Conservation (phyloP, 2,888 invertebrate species). For the Theretra japonica region DNA sequence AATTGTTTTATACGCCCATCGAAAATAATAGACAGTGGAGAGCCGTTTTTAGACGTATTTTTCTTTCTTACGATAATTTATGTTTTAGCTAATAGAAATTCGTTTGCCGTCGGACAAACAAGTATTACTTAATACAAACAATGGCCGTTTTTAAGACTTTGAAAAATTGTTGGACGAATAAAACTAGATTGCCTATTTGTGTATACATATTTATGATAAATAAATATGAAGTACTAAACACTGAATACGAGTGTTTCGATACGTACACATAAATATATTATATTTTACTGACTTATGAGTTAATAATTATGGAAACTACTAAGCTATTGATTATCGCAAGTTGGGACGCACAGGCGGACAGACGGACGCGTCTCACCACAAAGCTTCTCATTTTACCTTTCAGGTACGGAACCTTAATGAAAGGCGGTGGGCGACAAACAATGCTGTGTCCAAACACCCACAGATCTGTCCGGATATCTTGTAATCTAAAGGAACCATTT, state of each 20-base stretch:
- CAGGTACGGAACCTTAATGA: not conserved
- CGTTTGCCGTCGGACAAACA: not conserved
- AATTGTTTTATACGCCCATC: conserved; percentile 37
- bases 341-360: not conserved
- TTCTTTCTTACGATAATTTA: conserved; percentile 9
- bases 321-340: not conserved
- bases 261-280: too few relatives aligned
- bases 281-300: too few relatives aligned
- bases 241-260: too few relatives aligned
- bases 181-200: too few relatives aligned
- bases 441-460: conserved; percentile 18
- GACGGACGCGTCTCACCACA: conserved; percentile 2
- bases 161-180: too few relatives aligned
- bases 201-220: too few relatives aligned
- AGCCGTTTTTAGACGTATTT: not conserved
- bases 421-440: conserved; percentile 25
- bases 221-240: too few relatives aligned
- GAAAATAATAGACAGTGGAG: conserved; percentile 27
- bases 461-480: conserved; percentile 13
- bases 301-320: too few relatives aligned
- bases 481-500: conserved; percentile 12
- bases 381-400: conserved; percentile 21
- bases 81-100: not conserved
- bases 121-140: not conserved
- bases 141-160: too few relatives aligned